Base-by-base conservation (phyloP, 2,888 invertebrate species). In the Latheticus oryzae region DNA sequence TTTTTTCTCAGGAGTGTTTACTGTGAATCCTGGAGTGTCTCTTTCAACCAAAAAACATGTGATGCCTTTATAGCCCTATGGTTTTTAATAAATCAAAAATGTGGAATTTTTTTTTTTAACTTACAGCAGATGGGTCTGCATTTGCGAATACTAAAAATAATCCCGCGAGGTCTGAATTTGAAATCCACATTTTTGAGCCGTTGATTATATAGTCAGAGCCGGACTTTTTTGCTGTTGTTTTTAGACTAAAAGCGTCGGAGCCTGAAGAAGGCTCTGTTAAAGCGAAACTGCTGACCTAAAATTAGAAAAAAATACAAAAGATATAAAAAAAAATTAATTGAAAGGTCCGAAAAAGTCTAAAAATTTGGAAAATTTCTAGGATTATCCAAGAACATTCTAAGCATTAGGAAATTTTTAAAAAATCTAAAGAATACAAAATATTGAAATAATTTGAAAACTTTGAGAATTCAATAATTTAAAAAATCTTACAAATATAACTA, bases 161-260 rank as follows among this genome's bases (percentile, higher is more conserved):
- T 16, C 92, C 94, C 51, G 97, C 94, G 42, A 95, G 84, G 73
- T 95, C 96, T 0, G 97, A 94, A 80, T 95, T 97, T 0, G 95
- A 95, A 67, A 98, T 97, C 98, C 98, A 98, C 90, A 96, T 92
- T 82, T 98, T 99, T 5, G 92, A 89, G 33, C 98, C 98, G 77
- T 93, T 97, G 62, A 99, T 83, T 47, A 97, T 76, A 76, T 85
- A 97, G 70, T 95, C 85, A 58, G 87, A 85, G 7, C 96, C 97
- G 62, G 95, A 90, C 74, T 91, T 91, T 74, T 90, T 92, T 0
- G 98, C 98, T 0, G 85, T 86, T 0, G 97, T 97, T 81, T 93
- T 96, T 66, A 99, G 79, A 0, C 96, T 87, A 80, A 98, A 98
- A 0, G 98, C 98, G 78, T 99, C 98, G 0, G 96, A 95, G 1